These are phyloP conservation scores for Drosophila niveifrons DNA, from an alignment of 2,888 invertebrate species.

Conservation along the genomic window DNA sequence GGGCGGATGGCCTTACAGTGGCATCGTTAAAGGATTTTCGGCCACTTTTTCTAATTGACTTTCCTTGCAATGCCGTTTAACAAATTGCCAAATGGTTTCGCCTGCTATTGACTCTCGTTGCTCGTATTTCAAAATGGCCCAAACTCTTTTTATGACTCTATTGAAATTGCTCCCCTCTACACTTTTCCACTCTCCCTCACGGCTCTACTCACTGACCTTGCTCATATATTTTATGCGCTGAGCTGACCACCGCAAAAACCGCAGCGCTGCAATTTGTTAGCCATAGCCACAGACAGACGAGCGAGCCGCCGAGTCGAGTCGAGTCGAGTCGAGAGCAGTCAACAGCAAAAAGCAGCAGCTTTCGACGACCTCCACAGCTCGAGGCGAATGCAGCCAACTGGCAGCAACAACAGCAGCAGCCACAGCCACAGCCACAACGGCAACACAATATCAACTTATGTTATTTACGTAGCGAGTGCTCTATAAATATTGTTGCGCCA, in stretches of 20 bases:
- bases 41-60: constrained; percentile 60
- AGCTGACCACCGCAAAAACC: constrained; percentile 48
- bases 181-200: not conserved
- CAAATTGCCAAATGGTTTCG: constrained; percentile 47
- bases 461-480: constrained; percentile 32
- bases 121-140: constrained; percentile 53
- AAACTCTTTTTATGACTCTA: constrained; percentile 62
- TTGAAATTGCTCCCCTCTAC: constrained; percentile 41
- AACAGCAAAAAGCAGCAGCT: constrained; percentile 2
- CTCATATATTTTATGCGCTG: constrained; percentile 66
- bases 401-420: constrained; percentile 14
- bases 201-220: constrained; percentile 44
- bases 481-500: constrained; percentile 56
- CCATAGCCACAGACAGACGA: constrained; percentile 45
- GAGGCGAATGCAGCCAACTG: constrained; percentile 16
- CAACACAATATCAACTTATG: constrained; percentile 14
- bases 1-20: constrained; percentile 18
- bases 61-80: constrained; percentile 50
- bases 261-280: constrained; percentile 64
- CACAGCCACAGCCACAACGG: constrained; percentile 1
- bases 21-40: constrained; percentile 38
- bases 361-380: constrained; percentile 1
- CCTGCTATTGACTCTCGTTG: constrained; percentile 37
- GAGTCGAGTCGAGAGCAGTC: not conserved
- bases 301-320: too few species aligned